Conservation (phyloP, 1,140 invertebrate genomes). For the Sipha flava region DNA sequence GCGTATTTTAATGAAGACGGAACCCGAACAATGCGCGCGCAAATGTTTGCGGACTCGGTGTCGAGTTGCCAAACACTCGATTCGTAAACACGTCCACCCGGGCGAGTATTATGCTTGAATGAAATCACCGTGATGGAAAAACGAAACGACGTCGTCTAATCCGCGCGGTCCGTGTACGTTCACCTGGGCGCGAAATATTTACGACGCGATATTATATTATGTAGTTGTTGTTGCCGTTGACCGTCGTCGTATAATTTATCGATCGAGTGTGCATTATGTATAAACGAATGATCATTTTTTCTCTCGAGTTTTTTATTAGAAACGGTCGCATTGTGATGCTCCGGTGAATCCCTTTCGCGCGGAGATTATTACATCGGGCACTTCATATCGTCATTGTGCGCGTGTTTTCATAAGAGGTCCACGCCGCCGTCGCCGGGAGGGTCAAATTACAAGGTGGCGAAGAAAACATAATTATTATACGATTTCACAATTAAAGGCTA, state of each 20-base stretch:
- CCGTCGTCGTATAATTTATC: slow-evolving; percentile 10
- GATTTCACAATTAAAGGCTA: slow-evolving; percentile 6
- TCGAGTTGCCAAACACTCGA: not conserved
- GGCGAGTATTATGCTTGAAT: not conserved
- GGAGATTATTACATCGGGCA: no score
- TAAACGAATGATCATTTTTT: no score
- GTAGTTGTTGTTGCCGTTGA: not conserved
- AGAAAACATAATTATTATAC: not conserved
- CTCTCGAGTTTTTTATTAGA: not conserved
- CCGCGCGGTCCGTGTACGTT: no score
- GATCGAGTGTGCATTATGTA: no score
- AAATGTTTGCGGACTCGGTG: not conserved
- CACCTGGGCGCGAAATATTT: no score
- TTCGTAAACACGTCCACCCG: not conserved
- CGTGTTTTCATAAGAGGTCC: no score
- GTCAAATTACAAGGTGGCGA: not conserved
- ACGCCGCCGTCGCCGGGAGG: not conserved
- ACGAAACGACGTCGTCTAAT: not conserved
- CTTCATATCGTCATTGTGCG: no score
- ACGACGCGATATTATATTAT: not conserved
- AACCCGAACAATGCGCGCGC: not conserved
- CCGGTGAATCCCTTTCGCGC: no score
- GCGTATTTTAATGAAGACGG: slow-evolving; percentile 12
- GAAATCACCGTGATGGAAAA: slow-evolving; percentile 22
- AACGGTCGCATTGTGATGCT: not conserved